Evolutionary conservation across 2,797 vertebrate species (phyloP).

Genomic region (Psittacula derbiana): DNA sequence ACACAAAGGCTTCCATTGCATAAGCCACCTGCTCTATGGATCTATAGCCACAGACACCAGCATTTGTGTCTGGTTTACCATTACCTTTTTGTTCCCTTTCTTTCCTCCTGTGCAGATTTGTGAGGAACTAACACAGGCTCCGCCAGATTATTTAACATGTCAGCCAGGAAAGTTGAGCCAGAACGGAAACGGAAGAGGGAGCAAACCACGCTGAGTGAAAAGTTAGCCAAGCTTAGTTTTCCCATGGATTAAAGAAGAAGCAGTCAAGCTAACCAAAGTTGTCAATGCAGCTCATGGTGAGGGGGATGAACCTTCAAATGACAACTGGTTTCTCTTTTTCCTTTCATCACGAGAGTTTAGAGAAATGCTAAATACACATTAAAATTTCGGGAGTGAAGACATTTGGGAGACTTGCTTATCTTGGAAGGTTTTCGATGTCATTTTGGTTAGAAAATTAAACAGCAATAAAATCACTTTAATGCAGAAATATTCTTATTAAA

Average conservation of each 20-base stretch:
- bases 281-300: background rate
- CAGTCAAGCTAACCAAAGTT: background rate
- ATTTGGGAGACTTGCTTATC: background rate
- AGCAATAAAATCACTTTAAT: background rate
- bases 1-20: background rate
- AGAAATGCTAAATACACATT: background rate
- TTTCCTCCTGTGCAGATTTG: background rate
- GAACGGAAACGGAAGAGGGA: background rate
- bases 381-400: background rate
- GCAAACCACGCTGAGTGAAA: background rate
- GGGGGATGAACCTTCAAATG: background rate
- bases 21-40: background rate
- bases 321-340: background rate
- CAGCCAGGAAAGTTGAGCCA: background rate
- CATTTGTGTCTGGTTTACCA: background rate
- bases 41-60: background rate
- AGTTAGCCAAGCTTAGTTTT: background rate
- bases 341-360: background rate
- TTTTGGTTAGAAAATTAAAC: background rate
- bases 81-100: background rate
- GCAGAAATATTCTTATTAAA: background rate
- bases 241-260: background rate
- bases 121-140: background rate
- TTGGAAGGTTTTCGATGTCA: background rate
- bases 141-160: background rate